A percentile compares a stretch with the other conserved stretches of the same genome.
Evolutionary conservation across 2,113 vertebrate genomes (phyloP).

Genomic region (Mesocricetus auratus): DNA sequence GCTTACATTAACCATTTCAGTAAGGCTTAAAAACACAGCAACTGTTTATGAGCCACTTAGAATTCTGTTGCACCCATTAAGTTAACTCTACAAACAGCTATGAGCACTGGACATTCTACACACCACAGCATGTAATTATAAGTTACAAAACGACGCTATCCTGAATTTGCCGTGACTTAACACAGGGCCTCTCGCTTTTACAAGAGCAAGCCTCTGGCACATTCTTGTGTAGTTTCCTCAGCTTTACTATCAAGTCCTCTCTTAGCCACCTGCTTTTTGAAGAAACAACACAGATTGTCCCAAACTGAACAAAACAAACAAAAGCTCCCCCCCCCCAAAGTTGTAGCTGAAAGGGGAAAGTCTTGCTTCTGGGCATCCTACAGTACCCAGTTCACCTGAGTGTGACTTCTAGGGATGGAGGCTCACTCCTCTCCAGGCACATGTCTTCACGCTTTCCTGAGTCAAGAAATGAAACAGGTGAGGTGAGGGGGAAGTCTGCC

Average conservation of each 20-base stretch:
- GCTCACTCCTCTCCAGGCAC: not conserved
- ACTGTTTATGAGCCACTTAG: not conserved
- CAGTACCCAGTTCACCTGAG: not conserved
- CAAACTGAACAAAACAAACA: conserved; percentile 52
- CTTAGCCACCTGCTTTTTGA: conserved; percentile 57
- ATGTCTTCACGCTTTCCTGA: not conserved
- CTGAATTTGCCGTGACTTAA: not conserved
- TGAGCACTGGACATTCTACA: not conserved
- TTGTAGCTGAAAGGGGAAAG: conserved; percentile 14
- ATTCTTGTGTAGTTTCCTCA: not conserved
- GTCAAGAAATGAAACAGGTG: not conserved
- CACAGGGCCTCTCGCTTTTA: not conserved
- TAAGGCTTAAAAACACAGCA: not conserved
- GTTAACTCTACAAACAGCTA: not conserved
- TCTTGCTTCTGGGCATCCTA: not conserved
- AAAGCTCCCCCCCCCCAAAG: not conserved
- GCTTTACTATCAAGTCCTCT: conserved; percentile 22
- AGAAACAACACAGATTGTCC: conserved; percentile 4
- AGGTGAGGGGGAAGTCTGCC: not conserved
- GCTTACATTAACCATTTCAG: not conserved
- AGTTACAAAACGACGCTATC: not conserved
- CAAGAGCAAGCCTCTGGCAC: not conserved
- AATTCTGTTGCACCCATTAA: conserved; percentile 1
- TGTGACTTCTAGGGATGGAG: not conserved
- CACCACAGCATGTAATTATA: not conserved